Percentiles rank a stretch among this genome's conserved stretches.
Evolutionary conservation across 2,113 vertebrate species (phyloP).

Genomic region (Thunnus maccoyii): DNA sequence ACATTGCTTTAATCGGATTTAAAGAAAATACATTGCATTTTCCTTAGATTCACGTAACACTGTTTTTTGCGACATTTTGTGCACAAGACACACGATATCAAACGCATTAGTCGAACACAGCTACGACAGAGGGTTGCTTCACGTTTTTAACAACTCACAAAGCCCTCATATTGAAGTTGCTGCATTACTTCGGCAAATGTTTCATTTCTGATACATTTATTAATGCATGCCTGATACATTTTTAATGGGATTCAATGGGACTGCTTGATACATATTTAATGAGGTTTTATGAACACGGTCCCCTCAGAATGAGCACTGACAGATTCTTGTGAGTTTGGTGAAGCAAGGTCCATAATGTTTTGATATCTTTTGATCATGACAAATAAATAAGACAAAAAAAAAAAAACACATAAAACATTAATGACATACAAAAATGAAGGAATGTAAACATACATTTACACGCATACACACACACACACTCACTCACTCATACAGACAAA

Average conservation of each 20-base stretch:
- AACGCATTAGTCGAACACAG: conserved; percentile 25
- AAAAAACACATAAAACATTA: conserved; percentile 33
- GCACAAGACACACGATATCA: conserved; percentile 45
- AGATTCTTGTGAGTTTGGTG: conserved; percentile 45
- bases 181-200: conserved; percentile 63
- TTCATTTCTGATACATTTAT: conserved; percentile 67
- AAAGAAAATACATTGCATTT: conserved; percentile 20
- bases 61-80: conserved; percentile 34
- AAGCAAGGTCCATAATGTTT: conserved; percentile 41
- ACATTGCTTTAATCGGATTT: conserved; percentile 60
- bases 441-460: conserved; percentile 55
- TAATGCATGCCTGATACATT: conserved; percentile 74
- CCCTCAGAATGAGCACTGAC: conserved; percentile 40
- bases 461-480: conserved; percentile 4
- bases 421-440: conserved; percentile 53
- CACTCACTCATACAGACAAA: conserved; percentile 37
- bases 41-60: neutral
- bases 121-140: conserved; percentile 21
- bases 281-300: conserved; percentile 58
- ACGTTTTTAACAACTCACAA: conserved; percentile 46
- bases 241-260: conserved; percentile 72
- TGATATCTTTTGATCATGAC: conserved; percentile 32
- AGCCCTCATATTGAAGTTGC: conserved; percentile 54
- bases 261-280: conserved; percentile 68
- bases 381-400: conserved; percentile 66